phyloP scores from a whole-genome alignment of 2,888 invertebrate genomes.

The Plusia festucae region DNA sequence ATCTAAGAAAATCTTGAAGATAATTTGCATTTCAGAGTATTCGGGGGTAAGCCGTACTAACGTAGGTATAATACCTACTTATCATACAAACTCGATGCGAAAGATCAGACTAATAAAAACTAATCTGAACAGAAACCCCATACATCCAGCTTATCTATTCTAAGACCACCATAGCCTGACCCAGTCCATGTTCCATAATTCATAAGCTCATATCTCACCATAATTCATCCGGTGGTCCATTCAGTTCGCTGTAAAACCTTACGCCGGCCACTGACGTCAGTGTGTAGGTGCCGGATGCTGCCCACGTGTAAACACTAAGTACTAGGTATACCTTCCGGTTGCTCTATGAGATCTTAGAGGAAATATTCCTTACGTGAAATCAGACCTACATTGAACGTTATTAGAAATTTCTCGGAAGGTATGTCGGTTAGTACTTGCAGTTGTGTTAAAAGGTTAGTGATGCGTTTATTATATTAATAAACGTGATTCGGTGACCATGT shows the following conservation, averaged over 20 bases:
- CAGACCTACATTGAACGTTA: slow-evolving; percentile 27
- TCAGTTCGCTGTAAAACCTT: slow-evolving; percentile 46
- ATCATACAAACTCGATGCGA: not conserved
- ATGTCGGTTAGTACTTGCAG: not conserved
- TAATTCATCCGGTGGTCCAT: slow-evolving; percentile 44
- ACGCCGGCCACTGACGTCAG: slow-evolving; percentile 43
- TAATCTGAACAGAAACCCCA: not conserved
- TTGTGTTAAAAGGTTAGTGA: not conserved
- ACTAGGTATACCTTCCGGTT: slow-evolving; percentile 46
- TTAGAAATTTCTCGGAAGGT: slow-evolving; percentile 7
- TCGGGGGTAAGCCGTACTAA: too few species aligned
- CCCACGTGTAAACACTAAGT: slow-evolving; percentile 37
- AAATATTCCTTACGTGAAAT: slow-evolving; percentile 39
- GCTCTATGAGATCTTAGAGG: slow-evolving; percentile 39
- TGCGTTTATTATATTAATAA: not conserved
- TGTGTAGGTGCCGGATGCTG: slow-evolving; percentile 54
- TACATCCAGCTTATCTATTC: slow-evolving; percentile 1
- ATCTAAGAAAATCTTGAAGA: too few species aligned
- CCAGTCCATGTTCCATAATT: slow-evolving; percentile 45
- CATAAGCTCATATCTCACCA: slow-evolving; percentile 38
- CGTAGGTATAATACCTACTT: too few species aligned
- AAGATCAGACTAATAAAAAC: not conserved
- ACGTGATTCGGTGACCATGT: not conserved
- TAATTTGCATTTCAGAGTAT: too few species aligned
- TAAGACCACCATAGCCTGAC: slow-evolving; percentile 19